Evolutionary conservation across 2,888 invertebrate species (phyloP), one percentile per base, ranked within the genome.

Genomic region (Rhagium mordax): DNA sequence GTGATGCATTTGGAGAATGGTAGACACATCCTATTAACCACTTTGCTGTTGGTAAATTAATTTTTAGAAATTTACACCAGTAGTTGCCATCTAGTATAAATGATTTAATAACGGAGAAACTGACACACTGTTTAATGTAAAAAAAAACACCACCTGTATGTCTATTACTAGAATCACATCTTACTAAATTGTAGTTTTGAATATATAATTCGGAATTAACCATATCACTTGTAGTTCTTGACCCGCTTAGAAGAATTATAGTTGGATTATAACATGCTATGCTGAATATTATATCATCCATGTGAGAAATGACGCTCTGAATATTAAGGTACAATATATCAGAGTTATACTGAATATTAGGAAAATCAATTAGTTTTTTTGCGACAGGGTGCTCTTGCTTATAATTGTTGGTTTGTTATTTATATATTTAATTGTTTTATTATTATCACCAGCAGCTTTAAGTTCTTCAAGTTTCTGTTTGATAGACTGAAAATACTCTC

Each of bases 391-490:
- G 15, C 62, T n/a, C 53, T 76, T 61, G 67, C 49, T 65, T 10
- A 57, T 21, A 18, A n/a, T n/a, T n/a, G n/a, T n/a, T n/a, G n/a
- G n/a, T n/a, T n/a, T n/a, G n/a, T n/a, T n/a, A n/a, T n/a, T 53
- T 53, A 53, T 13, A 41, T 6, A 74, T 60, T 53, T 68, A 47
- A 60, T 48, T 10, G 48, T 33, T 49, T 49, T 49, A 49, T 13
- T 16, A 15, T 49, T 49, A 5, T 49, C 49, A 2, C 49, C 49
- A 49, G 2, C 5, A 49, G 13, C 1, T 6, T n/a, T 49, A 2
- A 49, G 13, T 49, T 49, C 49, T 3, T 49, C n/a, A 15, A 49
- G 15, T 49, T 49, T 10, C 15, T 49, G n/a, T n/a, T n/a, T n/a
- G n/a, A n/a, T n/a, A n/a, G n/a, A 15, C 15, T 49, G 15, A 49